These are phyloP conservation scores for Romanogobio albipinnatus DNA, from an alignment of 2,113 vertebrate species.

Conservation along the genomic window DNA sequence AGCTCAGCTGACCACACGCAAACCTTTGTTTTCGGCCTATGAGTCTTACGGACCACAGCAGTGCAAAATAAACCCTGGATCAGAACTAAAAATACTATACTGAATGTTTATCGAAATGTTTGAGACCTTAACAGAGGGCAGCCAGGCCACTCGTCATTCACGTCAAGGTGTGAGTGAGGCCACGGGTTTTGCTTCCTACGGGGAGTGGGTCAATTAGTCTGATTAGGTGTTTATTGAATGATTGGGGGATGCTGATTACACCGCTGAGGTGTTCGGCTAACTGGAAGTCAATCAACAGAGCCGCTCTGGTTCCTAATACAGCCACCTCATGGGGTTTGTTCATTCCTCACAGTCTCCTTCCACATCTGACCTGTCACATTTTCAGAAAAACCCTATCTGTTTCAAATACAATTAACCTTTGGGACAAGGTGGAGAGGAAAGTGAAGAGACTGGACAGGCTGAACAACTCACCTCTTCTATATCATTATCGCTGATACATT, in stretches of 20 bases:
- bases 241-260: conserved; percentile 67
- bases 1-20: conserved; percentile 32
- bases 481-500: not conserved
- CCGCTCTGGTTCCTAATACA: conserved; percentile 43
- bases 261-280: conserved; percentile 53
- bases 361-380: conserved; percentile 71
- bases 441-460: conserved; percentile 5
- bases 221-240: conserved; percentile 78
- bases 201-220: conserved; percentile 64
- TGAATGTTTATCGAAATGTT: not conserved
- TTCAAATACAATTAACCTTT: conserved; percentile 78
- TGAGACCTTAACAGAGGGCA: not conserved
- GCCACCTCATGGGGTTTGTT: conserved; percentile 11
- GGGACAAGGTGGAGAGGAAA: conserved; percentile 53
- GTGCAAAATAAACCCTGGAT: not conserved
- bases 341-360: not conserved
- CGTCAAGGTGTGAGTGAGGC: conserved; percentile 17
- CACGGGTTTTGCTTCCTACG: conserved; percentile 33
- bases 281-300: conserved; percentile 68
- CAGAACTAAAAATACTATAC: not conserved
- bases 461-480: not conserved
- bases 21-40: not conserved
- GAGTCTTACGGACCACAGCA: not conserved
- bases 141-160: conserved; percentile 23
- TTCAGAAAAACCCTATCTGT: conserved; percentile 74